phyloP scores from a whole-genome alignment of 2,113 vertebrate genomes.

The Nycticorax nycticorax region DNA sequence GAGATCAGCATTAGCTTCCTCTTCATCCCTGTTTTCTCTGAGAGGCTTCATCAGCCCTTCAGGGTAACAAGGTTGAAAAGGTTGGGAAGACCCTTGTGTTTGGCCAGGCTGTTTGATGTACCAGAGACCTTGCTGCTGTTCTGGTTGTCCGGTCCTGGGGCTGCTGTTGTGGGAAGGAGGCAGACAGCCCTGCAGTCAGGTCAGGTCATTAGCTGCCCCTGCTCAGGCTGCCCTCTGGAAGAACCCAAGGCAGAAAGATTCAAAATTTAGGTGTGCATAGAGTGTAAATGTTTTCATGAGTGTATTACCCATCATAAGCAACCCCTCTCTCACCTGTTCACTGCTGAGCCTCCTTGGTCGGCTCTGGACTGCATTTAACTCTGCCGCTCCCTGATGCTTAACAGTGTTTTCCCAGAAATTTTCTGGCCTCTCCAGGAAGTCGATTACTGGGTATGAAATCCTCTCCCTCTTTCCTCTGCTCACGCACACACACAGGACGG shows the following conservation, averaged over 20 bases:
- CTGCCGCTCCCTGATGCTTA: not conserved
- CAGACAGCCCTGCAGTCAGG: fast-evolving
- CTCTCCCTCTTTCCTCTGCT: not conserved
- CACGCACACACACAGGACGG: not conserved
- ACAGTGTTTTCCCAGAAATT: not conserved
- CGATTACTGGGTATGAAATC: not conserved
- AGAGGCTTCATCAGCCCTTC: not conserved
- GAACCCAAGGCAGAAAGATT: not conserved
- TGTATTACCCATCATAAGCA: not conserved
- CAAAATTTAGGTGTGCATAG: not conserved
- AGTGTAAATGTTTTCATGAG: not conserved
- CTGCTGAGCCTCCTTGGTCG: not conserved
- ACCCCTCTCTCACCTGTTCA: not conserved
- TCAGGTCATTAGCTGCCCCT: not conserved
- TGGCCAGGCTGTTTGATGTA: not conserved
- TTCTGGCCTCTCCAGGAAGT: not conserved
- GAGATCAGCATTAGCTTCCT: slow-evolving; percentile 64
- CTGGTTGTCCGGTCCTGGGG: not conserved
- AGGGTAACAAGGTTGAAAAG: not conserved
- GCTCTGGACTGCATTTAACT: not conserved
- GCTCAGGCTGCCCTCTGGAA: not conserved
- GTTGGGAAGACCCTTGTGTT: not conserved
- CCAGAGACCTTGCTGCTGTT: not conserved
- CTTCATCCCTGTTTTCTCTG: not conserved
- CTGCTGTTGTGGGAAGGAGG: not conserved